phyloP scores from a whole-genome alignment of 53 echinoderm and acorn worm species.

The Zoroaster sp. region DNA sequence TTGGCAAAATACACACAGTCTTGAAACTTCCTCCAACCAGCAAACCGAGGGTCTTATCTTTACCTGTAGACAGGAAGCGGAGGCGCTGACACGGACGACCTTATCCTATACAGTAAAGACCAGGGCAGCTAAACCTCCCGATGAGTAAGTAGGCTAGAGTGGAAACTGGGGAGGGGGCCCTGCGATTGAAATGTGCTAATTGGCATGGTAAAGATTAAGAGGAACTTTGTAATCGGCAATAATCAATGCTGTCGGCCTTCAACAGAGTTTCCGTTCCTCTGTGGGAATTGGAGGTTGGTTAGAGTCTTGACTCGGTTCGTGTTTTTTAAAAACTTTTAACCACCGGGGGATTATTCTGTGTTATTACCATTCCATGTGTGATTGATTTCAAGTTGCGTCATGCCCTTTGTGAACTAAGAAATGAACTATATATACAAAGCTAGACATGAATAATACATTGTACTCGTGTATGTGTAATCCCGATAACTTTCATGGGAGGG shows the following conservation, averaged over 20 bases:
- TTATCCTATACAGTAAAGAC: background rate
- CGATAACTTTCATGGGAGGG: background rate
- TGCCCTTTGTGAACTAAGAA: no score
- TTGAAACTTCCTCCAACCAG: slow-evolving; percentile 7
- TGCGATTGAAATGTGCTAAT: background rate
- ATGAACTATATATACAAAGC: no score
- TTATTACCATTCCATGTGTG: no score
- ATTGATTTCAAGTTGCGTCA: no score
- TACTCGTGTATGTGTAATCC: no score
- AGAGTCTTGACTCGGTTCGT: no score
- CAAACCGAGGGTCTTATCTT: slow-evolving; percentile 8
- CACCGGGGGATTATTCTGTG: no score
- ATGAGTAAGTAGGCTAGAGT: slow-evolving; percentile 22
- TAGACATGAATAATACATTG: no score
- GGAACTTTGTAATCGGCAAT: slow-evolving; percentile 7
- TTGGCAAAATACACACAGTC: background rate
- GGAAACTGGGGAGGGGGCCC: background rate
- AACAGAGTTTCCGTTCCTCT: no score
- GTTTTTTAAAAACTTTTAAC: no score
- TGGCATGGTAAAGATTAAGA: background rate
- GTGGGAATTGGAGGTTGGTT: no score
- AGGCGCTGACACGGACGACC: background rate
- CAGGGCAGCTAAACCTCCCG: background rate
- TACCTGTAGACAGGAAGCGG: slow-evolving; percentile 49
- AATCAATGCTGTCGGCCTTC: background rate